phyloP scores from a whole-genome alignment of 2,113 vertebrate species.

The Dissostichus mawsoni region DNA sequence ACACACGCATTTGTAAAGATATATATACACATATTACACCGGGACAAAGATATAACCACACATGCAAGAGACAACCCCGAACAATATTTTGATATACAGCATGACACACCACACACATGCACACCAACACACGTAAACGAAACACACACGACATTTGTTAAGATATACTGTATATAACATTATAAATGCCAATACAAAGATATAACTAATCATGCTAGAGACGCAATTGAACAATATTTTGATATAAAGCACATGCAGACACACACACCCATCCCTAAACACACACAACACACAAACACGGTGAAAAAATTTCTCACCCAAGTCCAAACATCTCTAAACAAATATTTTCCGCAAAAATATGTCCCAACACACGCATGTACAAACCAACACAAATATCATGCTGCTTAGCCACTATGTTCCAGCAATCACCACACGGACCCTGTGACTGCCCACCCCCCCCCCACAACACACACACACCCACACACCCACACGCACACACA shows the following conservation, averaged over 20 bases:
- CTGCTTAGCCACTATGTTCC: slow-evolving; percentile 66
- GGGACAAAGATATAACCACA: slow-evolving; percentile 25
- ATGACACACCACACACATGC: background rate
- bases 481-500: slow-evolving; percentile 56
- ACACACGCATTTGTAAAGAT: slow-evolving; percentile 9
- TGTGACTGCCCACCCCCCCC: slow-evolving; percentile 61
- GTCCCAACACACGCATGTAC: slow-evolving; percentile 24
- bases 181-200: too few relatives aligned
- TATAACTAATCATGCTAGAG: slow-evolving; percentile 14
- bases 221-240: too few relatives aligned
- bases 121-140: slow-evolving; percentile 13
- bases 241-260: slow-evolving; percentile 7
- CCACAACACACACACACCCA: background rate
- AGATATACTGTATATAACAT: too few relatives aligned
- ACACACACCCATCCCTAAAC: slow-evolving; percentile 11
- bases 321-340: slow-evolving; percentile 62
- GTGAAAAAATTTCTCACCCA: slow-evolving; percentile 34
- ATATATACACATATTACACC: slow-evolving; percentile 36
- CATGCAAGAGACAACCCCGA: slow-evolving; percentile 39
- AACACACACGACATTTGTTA: background rate
- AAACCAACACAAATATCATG: slow-evolving; percentile 64
- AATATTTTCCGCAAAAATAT: slow-evolving; percentile 59
- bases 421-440: slow-evolving; percentile 67
- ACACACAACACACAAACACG: slow-evolving; percentile 4
- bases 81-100: slow-evolving; percentile 32